Conservation (phyloP, 2,113 vertebrate genomes). For the Rhombomys opimus region DNA sequence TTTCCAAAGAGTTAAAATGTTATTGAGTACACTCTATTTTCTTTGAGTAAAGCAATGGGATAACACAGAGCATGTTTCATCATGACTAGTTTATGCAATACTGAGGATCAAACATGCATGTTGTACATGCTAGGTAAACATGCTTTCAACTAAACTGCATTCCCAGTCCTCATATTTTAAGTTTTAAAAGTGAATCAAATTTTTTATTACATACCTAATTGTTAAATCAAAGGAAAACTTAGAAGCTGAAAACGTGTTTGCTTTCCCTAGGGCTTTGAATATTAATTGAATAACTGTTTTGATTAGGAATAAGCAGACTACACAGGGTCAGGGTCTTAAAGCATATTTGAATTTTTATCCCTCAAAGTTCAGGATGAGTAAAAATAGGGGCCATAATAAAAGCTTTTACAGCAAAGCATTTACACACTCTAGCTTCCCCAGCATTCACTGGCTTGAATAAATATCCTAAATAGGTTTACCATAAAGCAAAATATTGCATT, state of each 20-base stretch:
- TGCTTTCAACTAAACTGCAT: neutral
- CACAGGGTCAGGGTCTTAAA: neutral
- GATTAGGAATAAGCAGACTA: constrained; percentile 31
- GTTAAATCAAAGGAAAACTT: constrained; percentile 14
- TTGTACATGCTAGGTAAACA: neutral
- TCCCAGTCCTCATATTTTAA: neutral
- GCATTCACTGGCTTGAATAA: constrained; percentile 78
- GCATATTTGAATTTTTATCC: constrained; percentile 37
- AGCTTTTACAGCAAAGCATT: constrained; percentile 58
- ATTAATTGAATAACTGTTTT: constrained; percentile 46
- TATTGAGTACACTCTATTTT: too few species aligned
- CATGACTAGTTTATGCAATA: neutral
- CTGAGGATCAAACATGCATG: neutral
- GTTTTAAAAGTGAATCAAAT: neutral
- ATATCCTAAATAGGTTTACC: constrained; percentile 72
- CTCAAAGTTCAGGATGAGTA: constrained; percentile 49
- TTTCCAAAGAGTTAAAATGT: too few species aligned
- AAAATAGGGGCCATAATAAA: constrained; percentile 51
- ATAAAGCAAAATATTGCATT: constrained; percentile 79
- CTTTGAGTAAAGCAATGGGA: neutral
- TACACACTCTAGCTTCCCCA: constrained; percentile 39
- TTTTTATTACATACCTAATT: neutral
- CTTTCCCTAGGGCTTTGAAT: neutral
- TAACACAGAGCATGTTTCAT: accelerated
- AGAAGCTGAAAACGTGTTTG: neutral